A percentile compares a stretch with the other conserved stretches of the same genome.
These are phyloP conservation scores for Isoperla grammatica DNA, from an alignment of 2,888 invertebrate genomes.

Conservation along the genomic window DNA sequence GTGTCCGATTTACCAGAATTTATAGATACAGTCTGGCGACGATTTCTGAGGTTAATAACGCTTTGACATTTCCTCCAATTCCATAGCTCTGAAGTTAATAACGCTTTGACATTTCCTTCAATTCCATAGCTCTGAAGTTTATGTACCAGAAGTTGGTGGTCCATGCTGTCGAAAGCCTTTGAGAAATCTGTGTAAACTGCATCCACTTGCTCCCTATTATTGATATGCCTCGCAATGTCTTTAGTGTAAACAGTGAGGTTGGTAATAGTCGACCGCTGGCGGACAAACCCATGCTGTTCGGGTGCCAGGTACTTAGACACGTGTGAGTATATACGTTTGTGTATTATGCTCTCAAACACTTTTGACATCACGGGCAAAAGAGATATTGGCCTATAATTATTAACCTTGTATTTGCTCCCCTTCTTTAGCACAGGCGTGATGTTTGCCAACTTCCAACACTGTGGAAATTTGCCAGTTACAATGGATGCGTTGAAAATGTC, in stretches of 20 bases:
- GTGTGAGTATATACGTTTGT: background rate
- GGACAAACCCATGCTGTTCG: background rate
- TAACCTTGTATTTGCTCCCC: background rate
- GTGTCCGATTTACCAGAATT: background rate
- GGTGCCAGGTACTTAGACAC: background rate
- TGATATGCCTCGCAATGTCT: background rate
- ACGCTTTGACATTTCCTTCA: background rate
- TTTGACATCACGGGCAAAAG: background rate
- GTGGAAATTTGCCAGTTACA: background rate
- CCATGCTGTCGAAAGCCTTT: background rate
- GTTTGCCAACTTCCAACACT: background rate
- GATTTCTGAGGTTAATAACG: background rate
- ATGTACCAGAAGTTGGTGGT: background rate
- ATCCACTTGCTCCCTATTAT: background rate
- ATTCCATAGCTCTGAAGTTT: background rate
- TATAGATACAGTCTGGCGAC: background rate
- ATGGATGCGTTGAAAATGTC: background rate
- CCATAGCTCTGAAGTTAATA: background rate
- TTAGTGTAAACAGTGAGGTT: background rate
- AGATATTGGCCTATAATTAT: background rate
- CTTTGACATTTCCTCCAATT: background rate
- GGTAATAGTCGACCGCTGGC: background rate
- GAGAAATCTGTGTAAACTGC: background rate
- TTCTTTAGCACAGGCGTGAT: conserved; percentile 4
- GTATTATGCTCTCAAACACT: conserved; percentile 3